A percentile compares a stretch with the other conserved stretches of the same genome.
These are phyloP conservation scores for Amblyraja radiata DNA, from an alignment of 2,797 vertebrate species.

Conservation along the genomic window DNA sequence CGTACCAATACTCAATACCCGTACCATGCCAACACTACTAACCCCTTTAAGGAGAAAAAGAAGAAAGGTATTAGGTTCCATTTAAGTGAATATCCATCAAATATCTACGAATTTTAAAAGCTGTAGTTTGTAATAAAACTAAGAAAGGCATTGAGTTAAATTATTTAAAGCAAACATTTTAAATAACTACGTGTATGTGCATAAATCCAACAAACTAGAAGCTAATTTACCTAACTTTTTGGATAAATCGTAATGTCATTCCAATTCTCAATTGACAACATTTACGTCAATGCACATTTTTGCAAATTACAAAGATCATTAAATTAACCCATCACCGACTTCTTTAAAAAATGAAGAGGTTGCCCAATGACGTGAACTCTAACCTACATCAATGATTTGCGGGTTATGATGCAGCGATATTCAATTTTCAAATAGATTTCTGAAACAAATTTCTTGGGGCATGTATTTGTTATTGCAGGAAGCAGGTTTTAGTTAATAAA, in stretches of 20 bases:
- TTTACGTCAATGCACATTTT: background rate
- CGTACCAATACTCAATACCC: constrained; percentile 80
- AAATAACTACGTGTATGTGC: background rate
- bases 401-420: no score
- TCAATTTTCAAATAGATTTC: background rate
- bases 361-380: background rate
- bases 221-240: background rate
- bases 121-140: background rate
- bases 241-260: background rate
- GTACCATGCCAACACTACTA: constrained; percentile 87
- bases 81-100: background rate
- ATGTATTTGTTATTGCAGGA: background rate
- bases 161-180: no score
- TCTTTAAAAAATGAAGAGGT: background rate
- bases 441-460: background rate
- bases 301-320: background rate
- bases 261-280: background rate
- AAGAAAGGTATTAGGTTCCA: background rate
- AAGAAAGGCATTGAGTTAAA: no score
- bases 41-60: constrained; percentile 61
- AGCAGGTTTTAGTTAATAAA: background rate
- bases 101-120: background rate
- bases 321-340: background rate
- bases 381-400: background rate
- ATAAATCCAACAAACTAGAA: background rate